These are phyloP conservation scores for Nematopogon swammerdamellus DNA, from an alignment of 2,888 invertebrate genomes.

Conservation along the genomic window DNA sequence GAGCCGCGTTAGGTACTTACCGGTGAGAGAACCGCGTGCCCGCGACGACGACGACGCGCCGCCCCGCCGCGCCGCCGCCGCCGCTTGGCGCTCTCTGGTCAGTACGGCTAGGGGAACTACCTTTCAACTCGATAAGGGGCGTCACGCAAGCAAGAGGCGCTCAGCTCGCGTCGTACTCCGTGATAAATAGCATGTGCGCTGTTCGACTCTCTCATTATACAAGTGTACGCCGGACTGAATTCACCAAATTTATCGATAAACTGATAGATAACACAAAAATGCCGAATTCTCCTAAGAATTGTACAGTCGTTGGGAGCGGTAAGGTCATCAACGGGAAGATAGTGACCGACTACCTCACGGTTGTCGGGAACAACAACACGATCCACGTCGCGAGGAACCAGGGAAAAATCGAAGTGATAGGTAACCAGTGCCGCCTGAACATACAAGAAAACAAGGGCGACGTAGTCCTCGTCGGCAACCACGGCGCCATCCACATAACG, in stretches of 20 bases:
- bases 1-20: no score
- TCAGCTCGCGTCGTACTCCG: not conserved
- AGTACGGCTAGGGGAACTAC: no score
- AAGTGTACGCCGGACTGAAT: no score
- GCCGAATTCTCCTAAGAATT: not conserved
- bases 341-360: slow-evolving; percentile 22
- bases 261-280: not conserved
- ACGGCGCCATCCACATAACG: slow-evolving; percentile 29
- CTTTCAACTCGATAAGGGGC: no score
- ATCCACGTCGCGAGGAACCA: slow-evolving; percentile 32
- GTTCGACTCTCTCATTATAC: no score
- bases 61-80: no score
- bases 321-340: not conserved
- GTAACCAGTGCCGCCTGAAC: slow-evolving; percentile 42
- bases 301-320: not conserved
- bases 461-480: slow-evolving; percentile 38
- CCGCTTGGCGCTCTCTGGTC: no score
- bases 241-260: no score
- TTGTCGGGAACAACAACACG: slow-evolving; percentile 43
- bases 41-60: no score
- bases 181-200: not conserved
- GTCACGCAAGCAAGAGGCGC: no score
- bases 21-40: no score
- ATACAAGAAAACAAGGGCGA: slow-evolving; percentile 34
- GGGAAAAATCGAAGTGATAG: slow-evolving; percentile 45